Base-by-base conservation (phyloP, 2,888 invertebrate species). In the Cerastis leucographa region DNA sequence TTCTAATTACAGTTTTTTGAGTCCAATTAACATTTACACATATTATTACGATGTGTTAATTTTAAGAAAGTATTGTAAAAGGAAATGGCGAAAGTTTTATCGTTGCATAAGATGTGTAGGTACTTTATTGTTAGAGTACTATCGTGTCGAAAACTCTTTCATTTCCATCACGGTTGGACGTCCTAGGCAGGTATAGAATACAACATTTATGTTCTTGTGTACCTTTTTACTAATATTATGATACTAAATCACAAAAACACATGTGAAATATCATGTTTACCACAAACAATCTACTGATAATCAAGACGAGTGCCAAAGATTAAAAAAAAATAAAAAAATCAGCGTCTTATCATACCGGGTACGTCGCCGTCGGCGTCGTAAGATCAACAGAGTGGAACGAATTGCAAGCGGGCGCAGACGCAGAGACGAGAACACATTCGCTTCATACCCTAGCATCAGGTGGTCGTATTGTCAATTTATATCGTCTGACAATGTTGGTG, bases 41-140 rank as follows among this genome's bases (percentile, higher is more conserved):
- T 77, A 82, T 74, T 78, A 78, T 80, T 78, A 81, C 75, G 29
- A 71, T 78, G 78, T 46, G 69, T 70, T 25, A 44, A 80, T 78
- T 87, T 87, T 78, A 79, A 76, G 88, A 87, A 87, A 87, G 87
- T 88, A 70, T 54, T 61, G 46, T 79, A 62, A 62, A 72, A 70
- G 71, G 56, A 49, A 76, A 56, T 51, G 71, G 83, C 42, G 79
- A 80, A 83, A 84, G 80, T 82, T 56, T 22, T 8, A 14, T 29
- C 9, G 22, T 72, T 75, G 59, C 46, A 35, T 82, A 83, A 73
- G 14, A 62, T 64, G 62, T 42, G 22, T 64, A 19, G 46, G 62
- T 71, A 71, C 14, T 54, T 68, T 29, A 14, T 42, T 72, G n/a
- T 79, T 25, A 42, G 1, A 46, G 9, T 40, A 29, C n/a, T 66